A percentile compares a stretch with the other conserved stretches of the same genome.
These are phyloP conservation scores for Porites cylindrica DNA, from an alignment of 92 coral and sea anemone genomes.

Conservation along the genomic window DNA sequence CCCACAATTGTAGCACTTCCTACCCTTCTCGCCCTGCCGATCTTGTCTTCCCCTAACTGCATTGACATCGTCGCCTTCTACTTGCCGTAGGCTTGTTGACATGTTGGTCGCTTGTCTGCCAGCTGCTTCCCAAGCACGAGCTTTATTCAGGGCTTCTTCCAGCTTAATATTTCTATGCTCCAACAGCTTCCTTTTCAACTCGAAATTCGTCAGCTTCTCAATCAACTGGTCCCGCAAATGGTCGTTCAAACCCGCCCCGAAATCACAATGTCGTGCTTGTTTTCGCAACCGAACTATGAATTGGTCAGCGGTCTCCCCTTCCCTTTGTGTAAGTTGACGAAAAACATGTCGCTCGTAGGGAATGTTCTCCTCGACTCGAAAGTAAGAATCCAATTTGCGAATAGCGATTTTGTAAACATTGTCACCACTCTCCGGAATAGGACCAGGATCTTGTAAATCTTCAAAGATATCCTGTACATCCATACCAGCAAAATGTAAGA, in stretches of 20 bases:
- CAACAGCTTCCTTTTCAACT: constrained; percentile 48
- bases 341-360: constrained; percentile 41
- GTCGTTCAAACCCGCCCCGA: constrained; percentile 57
- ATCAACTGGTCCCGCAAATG: constrained; percentile 72
- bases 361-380: constrained; percentile 14
- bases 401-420: constrained; percentile 46
- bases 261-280: constrained; percentile 40
- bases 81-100: not conserved
- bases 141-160: too few relatives aligned
- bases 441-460: constrained; percentile 63
- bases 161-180: constrained; percentile 55
- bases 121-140: not conserved
- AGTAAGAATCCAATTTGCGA: constrained; percentile 36
- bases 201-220: constrained; percentile 50
- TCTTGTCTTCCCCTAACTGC: not conserved
- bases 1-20: not conserved
- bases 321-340: constrained; percentile 23
- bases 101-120: not conserved
- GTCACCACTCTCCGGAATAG: constrained; percentile 40
- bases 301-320: constrained; percentile 34
- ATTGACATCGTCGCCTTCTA: not conserved
- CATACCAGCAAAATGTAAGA: too few relatives aligned
- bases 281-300: constrained; percentile 34
- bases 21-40: not conserved
- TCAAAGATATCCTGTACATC: constrained; percentile 56